Base-by-base conservation (phyloP, 2,888 invertebrate genomes). In the Deilephila porcellus region DNA sequence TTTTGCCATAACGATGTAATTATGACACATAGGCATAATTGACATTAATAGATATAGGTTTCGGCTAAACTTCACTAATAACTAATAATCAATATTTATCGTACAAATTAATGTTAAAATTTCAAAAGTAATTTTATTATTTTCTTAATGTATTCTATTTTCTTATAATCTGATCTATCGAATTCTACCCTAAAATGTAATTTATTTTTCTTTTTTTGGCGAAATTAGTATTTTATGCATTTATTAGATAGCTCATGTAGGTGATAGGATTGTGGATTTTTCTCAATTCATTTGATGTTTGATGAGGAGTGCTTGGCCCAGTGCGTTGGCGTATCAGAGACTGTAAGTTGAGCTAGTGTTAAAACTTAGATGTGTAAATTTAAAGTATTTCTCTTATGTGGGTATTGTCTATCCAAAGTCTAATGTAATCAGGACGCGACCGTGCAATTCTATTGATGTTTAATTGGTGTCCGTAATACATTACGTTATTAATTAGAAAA, bases 301-400 rank as follows among this genome's bases (percentile, higher is more conserved):
- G 25, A 25, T 25, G 25, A 25, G 25, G 25, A 14, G 34, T 64
- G 25, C 17, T 60, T 29, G 45, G 37, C 59, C 59, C 56, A 29
- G 37, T 59, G 72, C 45, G 45, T 67, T 29, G 37, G 56, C n/a
- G 56, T 20, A 20, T 20, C 32, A 29, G 64, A 73, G 64, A 60
- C 29, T 64, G 72, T 67, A 67, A 34, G 25, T 34, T 59, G 59
- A 29, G 53, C 52, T 72, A 63, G 25, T 8, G 32, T 63, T 25
- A 25, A 64, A 64, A 77, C 75, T 82, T 79, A 83, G 75, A 79
- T 73, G 14, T 59, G 56, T 20, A n/a, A 59, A 45, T 73, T 60
- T 67, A 56, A 59, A 37, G 59, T 59, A 71, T 71, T 56, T 59
- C 70, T 56, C 70, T 34, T 29, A 53, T n/a, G 34, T 71, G 70